Evolutionary conservation across 1,140 invertebrate genomes (phyloP), one percentile per base, ranked within the genome.

Genomic region (Musca vetustissima): DNA sequence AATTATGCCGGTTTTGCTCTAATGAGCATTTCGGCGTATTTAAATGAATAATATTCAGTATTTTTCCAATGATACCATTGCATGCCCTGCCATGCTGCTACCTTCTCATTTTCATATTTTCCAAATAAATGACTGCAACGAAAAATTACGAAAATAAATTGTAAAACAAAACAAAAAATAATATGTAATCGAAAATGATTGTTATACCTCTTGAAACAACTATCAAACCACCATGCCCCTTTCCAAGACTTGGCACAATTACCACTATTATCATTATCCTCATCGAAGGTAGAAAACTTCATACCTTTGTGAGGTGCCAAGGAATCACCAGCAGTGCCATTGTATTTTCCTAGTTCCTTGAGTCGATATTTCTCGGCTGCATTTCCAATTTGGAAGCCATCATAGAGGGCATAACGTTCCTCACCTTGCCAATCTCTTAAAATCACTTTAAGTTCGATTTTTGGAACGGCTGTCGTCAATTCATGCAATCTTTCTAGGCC

Each of bases 191-290:
- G 36, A 43, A 43, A 43, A 43, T 8, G n/a, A n/a, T n/a, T n/a
- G n/a, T 9, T 43, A 43, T 11, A 43, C 36, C 6, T 13, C 6
- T 8, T 11, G 19, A 73, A 69, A 22, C 73, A 76, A 32, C 72
- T 72, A 70, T 85, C 85, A 71, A 88, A 79, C 77, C 77, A 79
- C n/a, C 77, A 79, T 7, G 75, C 77, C 0, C 64, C 74, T 32
- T 75, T 76, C n/a, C 79, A 77, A 1, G 24, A 13, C 0, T 21
- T 24, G 1, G 77, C 77, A 22, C 77, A 79, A 43, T 75, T 79
- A 0, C 8, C 15, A n/a, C 72, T 68, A 9, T 79, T 77, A 19
- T 76, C 72, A 15, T 79, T 79, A 6, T 73, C 69, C 47, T 50
- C 64, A 25, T 79, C 77, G 0, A 71, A 55, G 1, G 77, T 79